Percentiles rank a stretch among this genome's conserved stretches.
Conservation (phyloP, 2,113 vertebrate species). For the Motacilla alba region DNA sequence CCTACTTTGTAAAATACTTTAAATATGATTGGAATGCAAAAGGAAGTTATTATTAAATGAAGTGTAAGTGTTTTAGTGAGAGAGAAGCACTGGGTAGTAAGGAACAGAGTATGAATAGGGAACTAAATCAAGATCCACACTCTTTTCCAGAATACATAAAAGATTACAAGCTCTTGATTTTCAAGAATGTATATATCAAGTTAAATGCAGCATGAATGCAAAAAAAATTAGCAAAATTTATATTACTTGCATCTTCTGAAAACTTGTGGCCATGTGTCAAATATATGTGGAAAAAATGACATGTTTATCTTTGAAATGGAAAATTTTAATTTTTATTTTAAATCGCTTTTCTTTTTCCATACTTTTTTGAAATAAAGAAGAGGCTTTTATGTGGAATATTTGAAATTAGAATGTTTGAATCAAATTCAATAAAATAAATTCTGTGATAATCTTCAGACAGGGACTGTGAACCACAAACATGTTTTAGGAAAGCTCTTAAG, state of each 20-base stretch:
- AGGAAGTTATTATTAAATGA: background rate
- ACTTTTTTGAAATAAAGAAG: background rate
- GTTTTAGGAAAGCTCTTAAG: background rate
- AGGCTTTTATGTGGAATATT: background rate
- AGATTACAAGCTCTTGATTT: background rate
- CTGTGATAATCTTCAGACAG: background rate
- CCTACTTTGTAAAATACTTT: background rate
- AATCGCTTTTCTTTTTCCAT: background rate
- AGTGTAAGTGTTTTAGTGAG: conserved; percentile 3
- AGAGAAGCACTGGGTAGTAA: background rate
- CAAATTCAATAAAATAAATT: background rate
- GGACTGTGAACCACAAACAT: background rate
- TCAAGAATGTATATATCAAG: background rate
- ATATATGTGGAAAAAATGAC: background rate
- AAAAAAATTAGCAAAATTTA: background rate
- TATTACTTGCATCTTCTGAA: background rate
- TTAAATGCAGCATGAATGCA: background rate
- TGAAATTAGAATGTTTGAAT: background rate
- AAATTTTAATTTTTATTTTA: background rate
- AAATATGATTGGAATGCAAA: background rate
- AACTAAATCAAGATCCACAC: background rate
- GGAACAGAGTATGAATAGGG: background rate
- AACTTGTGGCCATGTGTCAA: background rate
- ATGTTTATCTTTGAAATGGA: background rate
- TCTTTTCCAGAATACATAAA: background rate